Conservation (phyloP, 2,113 vertebrate genomes). For the Manacus vitellinus region DNA sequence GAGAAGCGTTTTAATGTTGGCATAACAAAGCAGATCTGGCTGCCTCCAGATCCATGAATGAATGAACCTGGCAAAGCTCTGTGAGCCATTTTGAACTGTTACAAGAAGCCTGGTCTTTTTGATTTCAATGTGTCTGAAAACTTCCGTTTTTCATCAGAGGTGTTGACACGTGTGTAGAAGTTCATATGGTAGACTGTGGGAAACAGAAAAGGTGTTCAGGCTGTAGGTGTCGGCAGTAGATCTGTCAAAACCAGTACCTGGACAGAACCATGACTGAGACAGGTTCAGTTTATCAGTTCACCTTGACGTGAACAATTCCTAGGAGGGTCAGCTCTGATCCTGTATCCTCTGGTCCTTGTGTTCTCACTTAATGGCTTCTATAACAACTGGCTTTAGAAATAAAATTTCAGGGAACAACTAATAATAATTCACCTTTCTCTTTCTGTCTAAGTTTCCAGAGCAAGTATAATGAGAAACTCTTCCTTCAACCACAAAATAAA, state of each 20-base stretch:
- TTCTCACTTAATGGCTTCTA: neutral
- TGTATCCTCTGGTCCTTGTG: neutral
- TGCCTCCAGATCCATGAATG: neutral
- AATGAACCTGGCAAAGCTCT: neutral
- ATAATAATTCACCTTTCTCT: neutral
- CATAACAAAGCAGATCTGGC: accelerated
- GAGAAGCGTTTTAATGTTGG: neutral
- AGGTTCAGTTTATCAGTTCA: neutral
- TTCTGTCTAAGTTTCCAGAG: neutral
- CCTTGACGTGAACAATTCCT: neutral
- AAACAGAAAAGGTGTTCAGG: too few relatives aligned
- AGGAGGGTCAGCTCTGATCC: neutral
- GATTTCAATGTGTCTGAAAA: accelerated
- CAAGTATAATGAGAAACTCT: neutral
- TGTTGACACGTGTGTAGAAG: accelerated
- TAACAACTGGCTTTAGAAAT: neutral
- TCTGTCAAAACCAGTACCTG: neutral
- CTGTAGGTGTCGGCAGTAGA: too few relatives aligned
- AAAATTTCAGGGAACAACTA: neutral
- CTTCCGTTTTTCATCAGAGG: neutral
- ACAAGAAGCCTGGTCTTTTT: neutral
- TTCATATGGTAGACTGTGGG: neutral
- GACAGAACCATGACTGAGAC: neutral
- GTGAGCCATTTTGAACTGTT: neutral
- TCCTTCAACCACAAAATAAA: neutral